Evolutionary conservation across 2,113 vertebrate genomes (phyloP), one percentile per base, ranked within the genome.

Genomic region (Indicator indicator): DNA sequence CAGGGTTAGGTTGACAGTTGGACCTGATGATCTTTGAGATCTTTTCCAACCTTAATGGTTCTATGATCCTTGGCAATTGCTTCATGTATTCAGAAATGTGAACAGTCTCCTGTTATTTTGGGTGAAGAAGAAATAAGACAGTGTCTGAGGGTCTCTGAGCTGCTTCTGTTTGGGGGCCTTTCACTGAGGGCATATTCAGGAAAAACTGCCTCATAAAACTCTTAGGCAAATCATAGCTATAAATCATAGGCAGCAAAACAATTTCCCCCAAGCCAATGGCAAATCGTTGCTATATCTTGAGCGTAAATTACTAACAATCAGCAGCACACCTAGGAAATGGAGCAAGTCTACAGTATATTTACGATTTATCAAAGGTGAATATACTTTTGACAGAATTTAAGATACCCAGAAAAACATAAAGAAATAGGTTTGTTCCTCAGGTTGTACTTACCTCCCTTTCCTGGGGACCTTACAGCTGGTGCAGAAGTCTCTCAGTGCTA

Each of bases 161-260:
- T 91, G 81, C 82, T 20, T 89, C 68, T 93, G 89, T 94, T 91
- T 95, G 89, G 91, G 93, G 95, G 75, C 91, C 88, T 95, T 96
- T 96, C 95, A 94, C 91, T 78, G 69, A 95, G 93, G 94, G 69
- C 93, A 95, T 96, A 93, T 94, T 95, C 88, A 96, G 94, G 89
- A 97, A 94, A 97, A 97, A 97, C 95, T 95, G 88, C 93, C 89
- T 97, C 96, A 95, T 96, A 96, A 97, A 95, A 97, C 94, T 97
- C 95, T 97, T 97, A 97, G 89, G 96, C 96, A 97, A 96, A 97
- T 97, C 95, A 95, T 94, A 96, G 94, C 94, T 62, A 96, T 96
- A 96, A 97, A 97, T 96, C 95, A 96, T 91, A 94, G 95, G 88
- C 93, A 96, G 93, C 93, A 96, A 95, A 97, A 96, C 94, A 97